Evolutionary conservation across 2,113 vertebrate species (phyloP).

Genomic region (Lamprotornis superbus): DNA sequence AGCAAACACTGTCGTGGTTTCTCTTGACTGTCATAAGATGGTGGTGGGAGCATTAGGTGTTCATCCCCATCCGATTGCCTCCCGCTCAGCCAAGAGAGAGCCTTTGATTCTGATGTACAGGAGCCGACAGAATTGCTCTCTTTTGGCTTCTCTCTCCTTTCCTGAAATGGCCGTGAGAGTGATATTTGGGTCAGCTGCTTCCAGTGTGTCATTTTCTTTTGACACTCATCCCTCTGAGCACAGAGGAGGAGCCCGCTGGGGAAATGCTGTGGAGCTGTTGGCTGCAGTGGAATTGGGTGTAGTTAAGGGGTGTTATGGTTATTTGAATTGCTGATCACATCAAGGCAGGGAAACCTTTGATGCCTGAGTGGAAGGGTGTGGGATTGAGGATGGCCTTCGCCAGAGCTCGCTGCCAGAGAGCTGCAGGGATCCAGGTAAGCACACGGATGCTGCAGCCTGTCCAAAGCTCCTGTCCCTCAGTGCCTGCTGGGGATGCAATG

Average conservation of each 20-base stretch:
- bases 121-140: conserved; percentile 30
- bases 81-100: background rate
- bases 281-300: background rate
- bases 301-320: background rate
- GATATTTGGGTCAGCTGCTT: conserved; percentile 63
- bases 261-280: background rate
- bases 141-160: conserved; percentile 10
- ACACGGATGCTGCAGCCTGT: accelerated
- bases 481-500: background rate
- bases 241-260: background rate
- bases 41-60: background rate
- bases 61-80: background rate
- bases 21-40: background rate
- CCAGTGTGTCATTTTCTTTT: background rate
- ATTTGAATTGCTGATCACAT: accelerated
- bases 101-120: background rate
- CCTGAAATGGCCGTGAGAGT: background rate
- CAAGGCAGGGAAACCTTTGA: background rate
- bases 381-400: background rate
- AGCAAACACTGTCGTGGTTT: background rate
- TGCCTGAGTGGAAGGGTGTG: background rate
- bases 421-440: background rate
- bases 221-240: conserved; percentile 25
- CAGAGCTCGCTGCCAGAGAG: background rate
- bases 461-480: background rate